Base-by-base conservation (phyloP, 2,888 invertebrate genomes). In the Anagyrus pseudococci region DNA sequence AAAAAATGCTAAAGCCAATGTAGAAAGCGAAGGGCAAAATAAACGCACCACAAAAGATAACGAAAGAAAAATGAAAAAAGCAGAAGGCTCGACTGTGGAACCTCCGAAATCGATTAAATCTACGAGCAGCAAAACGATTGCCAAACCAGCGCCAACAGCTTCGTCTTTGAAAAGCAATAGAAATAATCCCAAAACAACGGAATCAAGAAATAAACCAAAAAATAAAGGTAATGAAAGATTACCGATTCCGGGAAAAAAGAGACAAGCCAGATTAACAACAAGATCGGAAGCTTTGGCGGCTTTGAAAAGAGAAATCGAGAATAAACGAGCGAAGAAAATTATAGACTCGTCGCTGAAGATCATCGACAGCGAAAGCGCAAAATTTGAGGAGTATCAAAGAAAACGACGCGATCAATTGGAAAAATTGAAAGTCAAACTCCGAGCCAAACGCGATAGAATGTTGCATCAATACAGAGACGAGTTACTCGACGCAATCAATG, bases 381-480 rank as follows among this genome's bases (percentile, higher is more conserved):
- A 58, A 47, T 46, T 67, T 2, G 60, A 59, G 1, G 66, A 69
- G 4, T 56, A 58, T n/a, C 66, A 68, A 33, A 69, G 20, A 19
- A 69, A 61, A 43, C 68, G 70, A 2, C 40, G 49, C 0, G 68
- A 72, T 4, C 72, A 70, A 54, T 26, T 72, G 15, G 62, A 69
- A 8, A 70, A 62, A 17, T 23, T 74, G 7, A 72, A 66, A 15
- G 58, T 67, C 1, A 73, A 69, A 20, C 23, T 74, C 13, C 64
- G 66, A 1, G 64, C 60, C 0, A 73, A 67, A 44, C 67, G 68
- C 13, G 69, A 70, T 0, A 70, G 68, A 26, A 58, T 71, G 3
- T 22, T 73, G 15, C 61, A 71, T 3, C 66, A 70, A 17, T 69
- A 69, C 59, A 64, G 67, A 17, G 62, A 70, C 3, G 69, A 73